Percentiles rank a stretch among this genome's conserved stretches.
These are phyloP conservation scores for Taeniopygia guttata DNA, from an alignment of 2,797 vertebrate genomes.

Conservation along the genomic window DNA sequence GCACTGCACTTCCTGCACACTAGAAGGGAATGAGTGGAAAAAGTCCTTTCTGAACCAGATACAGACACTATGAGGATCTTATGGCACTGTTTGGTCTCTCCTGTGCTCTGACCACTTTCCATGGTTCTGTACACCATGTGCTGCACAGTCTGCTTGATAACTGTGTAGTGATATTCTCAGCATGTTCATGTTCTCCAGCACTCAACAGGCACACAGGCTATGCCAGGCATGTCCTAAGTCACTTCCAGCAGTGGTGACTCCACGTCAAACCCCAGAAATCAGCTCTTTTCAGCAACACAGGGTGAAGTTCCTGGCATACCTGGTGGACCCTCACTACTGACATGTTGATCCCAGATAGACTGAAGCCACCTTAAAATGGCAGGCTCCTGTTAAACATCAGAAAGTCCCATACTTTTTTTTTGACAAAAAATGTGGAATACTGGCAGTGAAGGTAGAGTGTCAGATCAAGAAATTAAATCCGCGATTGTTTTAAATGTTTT, in stretches of 20 bases:
- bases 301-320: background rate
- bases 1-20: background rate
- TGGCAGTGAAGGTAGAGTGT: background rate
- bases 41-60: background rate
- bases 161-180: background rate
- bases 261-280: background rate
- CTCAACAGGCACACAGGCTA: background rate
- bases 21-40: background rate
- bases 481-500: background rate
- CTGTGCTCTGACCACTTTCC: background rate
- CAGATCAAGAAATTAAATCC: background rate
- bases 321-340: background rate
- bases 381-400: background rate
- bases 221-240: background rate
- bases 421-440: background rate
- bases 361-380: background rate
- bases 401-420: background rate
- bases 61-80: background rate
- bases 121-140: background rate
- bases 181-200: background rate
- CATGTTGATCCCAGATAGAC: background rate
- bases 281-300: background rate
- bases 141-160: background rate
- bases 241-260: background rate
- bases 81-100: background rate